Base-by-base conservation (phyloP, 2,113 vertebrate species). In the Thunnus maccoyii region DNA sequence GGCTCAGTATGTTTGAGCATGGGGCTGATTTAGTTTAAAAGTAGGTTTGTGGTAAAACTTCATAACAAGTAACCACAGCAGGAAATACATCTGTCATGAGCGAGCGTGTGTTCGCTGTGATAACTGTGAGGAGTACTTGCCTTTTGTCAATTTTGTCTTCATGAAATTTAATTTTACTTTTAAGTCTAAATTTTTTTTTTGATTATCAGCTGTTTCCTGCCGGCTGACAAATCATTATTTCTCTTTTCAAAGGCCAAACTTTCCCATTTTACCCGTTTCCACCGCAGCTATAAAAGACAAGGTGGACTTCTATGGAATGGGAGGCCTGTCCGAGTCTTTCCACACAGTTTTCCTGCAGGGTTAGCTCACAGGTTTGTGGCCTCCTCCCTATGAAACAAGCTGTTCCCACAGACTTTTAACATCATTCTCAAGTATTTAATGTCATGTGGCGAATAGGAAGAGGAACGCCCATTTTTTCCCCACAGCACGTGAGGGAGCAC, bases 381-480 rank as follows among this genome's bases (percentile, higher is more conserved):
- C 84, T 86, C 72, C 80, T 86, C 86, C 75, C 82, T 78, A 50
- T 60, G 79, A 81, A 80, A 87, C 52, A 80, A 78, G 68, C 56
- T 51, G 47, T 57, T 76, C 67, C 54, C 63, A 84, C 57, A 77
- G 76, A 65, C 64, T 61, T 77, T 50, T 76, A 48, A 72, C 62
- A 66, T 79, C 50, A 61, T 51, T 67, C 44, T 62, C 12, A 20
- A 66, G 66, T 65, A 69, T 86, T 80, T 84, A 50, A 85, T 65
- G 82, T 83, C 63, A 80, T 81, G 80, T 84, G 74, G 60, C 27
- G n/a, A 74, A 72, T 61, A 22, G 77, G 63, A 87, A 86, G 83
- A 82, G 79, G 85, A 86, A 90, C 85, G 16, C 85, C 86, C 73
- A 27, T 61, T 47, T 80, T 22, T 57, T 3, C 64, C 56, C 63